Conservation (phyloP, 2,888 invertebrate genomes). For the Entomobrya multifasciata region DNA sequence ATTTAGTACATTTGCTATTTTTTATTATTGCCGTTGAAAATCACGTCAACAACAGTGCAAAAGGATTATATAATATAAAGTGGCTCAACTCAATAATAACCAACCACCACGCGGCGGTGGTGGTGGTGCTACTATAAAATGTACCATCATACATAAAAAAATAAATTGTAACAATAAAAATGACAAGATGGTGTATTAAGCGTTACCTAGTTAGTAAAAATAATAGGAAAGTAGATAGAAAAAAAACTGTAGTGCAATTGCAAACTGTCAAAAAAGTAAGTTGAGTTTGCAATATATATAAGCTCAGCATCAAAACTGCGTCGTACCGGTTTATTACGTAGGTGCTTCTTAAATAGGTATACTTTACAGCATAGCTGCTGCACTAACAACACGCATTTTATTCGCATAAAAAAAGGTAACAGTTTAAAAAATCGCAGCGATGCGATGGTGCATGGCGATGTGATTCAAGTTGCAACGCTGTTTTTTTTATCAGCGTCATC, state of each 20-base stretch:
- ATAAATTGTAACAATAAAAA: conserved; percentile 30
- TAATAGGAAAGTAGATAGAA: no score
- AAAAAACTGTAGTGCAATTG: not conserved
- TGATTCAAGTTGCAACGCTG: no score
- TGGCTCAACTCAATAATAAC: conserved; percentile 9
- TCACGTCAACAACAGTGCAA: not conserved
- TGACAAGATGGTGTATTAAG: conserved; percentile 27
- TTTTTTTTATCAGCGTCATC: conserved; percentile 40
- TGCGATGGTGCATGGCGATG: no score
- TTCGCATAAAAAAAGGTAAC: conserved; percentile 29
- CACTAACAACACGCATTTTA: conserved; percentile 5
- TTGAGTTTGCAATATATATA: not conserved
- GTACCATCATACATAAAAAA: not conserved
- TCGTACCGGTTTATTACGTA: conserved; percentile 28
- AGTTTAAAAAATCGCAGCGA: no score
- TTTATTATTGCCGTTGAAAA: conserved; percentile 38
- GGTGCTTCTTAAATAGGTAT: not conserved
- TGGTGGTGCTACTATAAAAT: conserved; percentile 3
- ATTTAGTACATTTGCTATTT: no score
- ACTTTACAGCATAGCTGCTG: not conserved
- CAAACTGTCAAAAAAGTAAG: not conserved
- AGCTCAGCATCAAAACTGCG: conserved; percentile 17
- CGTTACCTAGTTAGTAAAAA: conserved; percentile 42
- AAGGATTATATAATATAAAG: no score
- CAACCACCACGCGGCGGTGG: conserved; percentile 3